Evolutionary conservation across 2,888 invertebrate species (phyloP).

Genomic region (Thecocarcelia acutangulata): DNA sequence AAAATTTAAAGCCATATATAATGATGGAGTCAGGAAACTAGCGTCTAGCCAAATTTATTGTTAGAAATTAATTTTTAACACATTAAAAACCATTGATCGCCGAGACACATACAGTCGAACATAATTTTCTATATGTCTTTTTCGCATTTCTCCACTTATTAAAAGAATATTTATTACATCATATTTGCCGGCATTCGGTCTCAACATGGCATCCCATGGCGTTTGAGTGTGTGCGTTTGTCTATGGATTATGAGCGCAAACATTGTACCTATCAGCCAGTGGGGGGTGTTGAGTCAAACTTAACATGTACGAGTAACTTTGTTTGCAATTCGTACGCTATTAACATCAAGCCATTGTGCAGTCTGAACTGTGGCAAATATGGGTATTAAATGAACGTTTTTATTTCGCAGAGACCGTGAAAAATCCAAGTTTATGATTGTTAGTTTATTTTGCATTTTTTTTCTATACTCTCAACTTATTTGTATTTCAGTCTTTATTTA

Average conservation of each 20-base stretch:
- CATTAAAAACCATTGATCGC: conserved; percentile 33
- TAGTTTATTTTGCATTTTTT: neutral
- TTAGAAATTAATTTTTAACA: conserved; percentile 47
- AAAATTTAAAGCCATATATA: conserved; percentile 14
- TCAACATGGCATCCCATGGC: conserved; percentile 66
- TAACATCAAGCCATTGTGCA: conserved; percentile 28
- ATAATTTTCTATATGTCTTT: conserved; percentile 8
- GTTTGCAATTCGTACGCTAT: conserved; percentile 26
- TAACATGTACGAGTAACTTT: conserved; percentile 46
- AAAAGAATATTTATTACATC: conserved; percentile 67
- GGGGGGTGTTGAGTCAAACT: conserved; percentile 56
- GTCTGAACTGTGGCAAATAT: conserved; percentile 48
- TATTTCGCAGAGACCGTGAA: conserved; percentile 43
- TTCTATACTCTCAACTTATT: conserved; percentile 13
- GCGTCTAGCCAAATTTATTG: conserved; percentile 35
- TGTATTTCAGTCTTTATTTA: conserved; percentile 29
- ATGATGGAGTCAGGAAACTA: conserved; percentile 30
- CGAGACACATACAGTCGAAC: conserved; percentile 7
- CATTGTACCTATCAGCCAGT: conserved; percentile 49
- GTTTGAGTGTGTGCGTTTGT: conserved; percentile 42
- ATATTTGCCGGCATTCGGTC: conserved; percentile 65
- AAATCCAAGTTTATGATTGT: conserved; percentile 50
- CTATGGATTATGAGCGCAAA: conserved; percentile 36
- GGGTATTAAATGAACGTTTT: conserved; percentile 50
- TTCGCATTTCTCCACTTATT: conserved; percentile 68